Evolutionary conservation across 2,113 vertebrate species (phyloP).

Genomic region (Psettodes erumei): DNA sequence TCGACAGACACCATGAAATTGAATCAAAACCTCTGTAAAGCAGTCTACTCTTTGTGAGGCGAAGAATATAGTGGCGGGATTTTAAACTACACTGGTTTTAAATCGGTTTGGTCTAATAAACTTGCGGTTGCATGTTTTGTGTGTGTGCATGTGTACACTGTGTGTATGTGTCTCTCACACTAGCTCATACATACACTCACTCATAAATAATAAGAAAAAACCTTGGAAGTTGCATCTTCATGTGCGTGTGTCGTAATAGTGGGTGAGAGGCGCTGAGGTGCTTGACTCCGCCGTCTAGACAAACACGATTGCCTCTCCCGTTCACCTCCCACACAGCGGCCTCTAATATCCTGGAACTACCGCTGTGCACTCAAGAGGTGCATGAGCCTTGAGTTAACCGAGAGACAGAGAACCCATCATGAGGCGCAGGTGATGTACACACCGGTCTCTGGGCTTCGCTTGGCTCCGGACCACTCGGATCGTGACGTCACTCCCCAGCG

Average conservation of each 20-base stretch:
- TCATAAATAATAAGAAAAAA: constrained; percentile 2
- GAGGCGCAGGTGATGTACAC: background rate
- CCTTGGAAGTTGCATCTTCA: background rate
- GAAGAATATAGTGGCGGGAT: background rate
- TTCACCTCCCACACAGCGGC: constrained; percentile 2
- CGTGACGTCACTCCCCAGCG: background rate
- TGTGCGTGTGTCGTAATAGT: background rate
- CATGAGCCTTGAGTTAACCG: constrained; percentile 1
- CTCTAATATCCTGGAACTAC: background rate
- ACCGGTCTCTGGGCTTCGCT: background rate
- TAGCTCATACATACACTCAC: background rate
- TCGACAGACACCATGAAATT: background rate
- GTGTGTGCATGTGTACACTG: too few relatives aligned
- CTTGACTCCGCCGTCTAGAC: background rate
- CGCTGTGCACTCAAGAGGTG: background rate
- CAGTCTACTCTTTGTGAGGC: background rate
- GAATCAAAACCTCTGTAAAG: background rate
- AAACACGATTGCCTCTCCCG: background rate
- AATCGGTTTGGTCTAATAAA: background rate
- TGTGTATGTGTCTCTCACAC: background rate
- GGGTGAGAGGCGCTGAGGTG: background rate
- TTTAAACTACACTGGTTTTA: background rate
- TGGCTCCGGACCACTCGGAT: background rate
- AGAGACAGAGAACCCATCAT: background rate
- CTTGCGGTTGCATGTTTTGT: background rate